These are phyloP conservation scores for Quadroppia sp. DNA, from an alignment of 2,888 invertebrate species.

Conservation along the genomic window DNA sequence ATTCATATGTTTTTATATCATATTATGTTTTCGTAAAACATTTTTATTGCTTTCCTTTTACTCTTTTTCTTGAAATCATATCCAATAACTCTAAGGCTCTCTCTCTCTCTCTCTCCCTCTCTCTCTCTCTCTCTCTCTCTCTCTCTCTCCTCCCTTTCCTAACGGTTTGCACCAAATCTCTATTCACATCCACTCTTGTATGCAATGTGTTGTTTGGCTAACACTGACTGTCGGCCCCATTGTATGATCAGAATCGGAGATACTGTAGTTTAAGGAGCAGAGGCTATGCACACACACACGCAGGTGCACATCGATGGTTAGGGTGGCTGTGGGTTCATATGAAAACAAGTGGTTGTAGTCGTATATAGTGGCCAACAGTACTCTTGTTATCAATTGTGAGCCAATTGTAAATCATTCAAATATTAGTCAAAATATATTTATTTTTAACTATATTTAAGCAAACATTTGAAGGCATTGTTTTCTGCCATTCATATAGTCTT, in stretches of 20 bases:
- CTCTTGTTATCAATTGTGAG: constrained; percentile 4
- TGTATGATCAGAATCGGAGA: background rate
- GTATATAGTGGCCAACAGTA: background rate
- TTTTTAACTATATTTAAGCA: too few relatives aligned
- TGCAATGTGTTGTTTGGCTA: constrained; percentile 14
- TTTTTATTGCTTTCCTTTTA: background rate
- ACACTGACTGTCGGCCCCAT: background rate
- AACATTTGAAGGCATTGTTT: too few relatives aligned
- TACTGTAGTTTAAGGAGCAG: too few relatives aligned
- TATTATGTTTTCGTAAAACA: background rate
- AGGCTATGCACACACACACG: background rate
- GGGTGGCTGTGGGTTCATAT: background rate
- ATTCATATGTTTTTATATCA: constrained; percentile 1
- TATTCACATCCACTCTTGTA: background rate
- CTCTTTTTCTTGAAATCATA: background rate
- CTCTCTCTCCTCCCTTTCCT: constrained; percentile 16
- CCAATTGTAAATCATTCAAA: constrained; percentile 13
- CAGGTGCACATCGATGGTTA: constrained; percentile 20
- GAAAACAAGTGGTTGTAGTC: constrained; percentile 10
- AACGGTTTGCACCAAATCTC: background rate
- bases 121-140: background rate
- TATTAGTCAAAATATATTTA: too few relatives aligned
- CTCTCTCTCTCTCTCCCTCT: background rate
- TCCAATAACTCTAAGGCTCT: background rate
- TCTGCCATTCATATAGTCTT: too few relatives aligned